Evolutionary conservation across 1,140 invertebrate genomes (phyloP).

Genomic region (Macrobrachium rosenbergii): DNA sequence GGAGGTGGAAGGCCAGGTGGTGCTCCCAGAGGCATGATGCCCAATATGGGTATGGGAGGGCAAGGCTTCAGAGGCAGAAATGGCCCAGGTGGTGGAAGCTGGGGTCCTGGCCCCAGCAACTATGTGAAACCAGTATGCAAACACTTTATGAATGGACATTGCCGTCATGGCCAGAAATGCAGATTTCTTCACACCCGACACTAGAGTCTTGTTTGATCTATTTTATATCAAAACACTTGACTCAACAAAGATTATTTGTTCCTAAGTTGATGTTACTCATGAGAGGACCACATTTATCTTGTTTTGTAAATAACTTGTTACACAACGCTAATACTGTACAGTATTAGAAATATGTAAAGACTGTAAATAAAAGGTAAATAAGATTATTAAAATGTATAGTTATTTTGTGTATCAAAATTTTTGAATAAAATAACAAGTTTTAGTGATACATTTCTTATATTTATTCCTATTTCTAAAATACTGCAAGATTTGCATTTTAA

Average conservation of each 20-base stretch:
- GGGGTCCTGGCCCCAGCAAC: slow-evolving; percentile 9
- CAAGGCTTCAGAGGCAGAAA: neutral
- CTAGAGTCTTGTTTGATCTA: neutral
- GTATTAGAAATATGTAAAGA: neutral
- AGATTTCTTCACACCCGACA: slow-evolving; percentile 45
- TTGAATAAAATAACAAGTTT: slow-evolving; percentile 45
- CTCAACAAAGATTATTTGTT: neutral
- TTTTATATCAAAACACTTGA: neutral
- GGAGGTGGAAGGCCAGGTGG: slow-evolving; percentile 31
- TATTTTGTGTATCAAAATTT: slow-evolving; percentile 55
- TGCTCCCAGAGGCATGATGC: slow-evolving; percentile 55
- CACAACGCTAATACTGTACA: neutral
- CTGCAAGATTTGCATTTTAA: too few species aligned
- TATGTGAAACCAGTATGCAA: slow-evolving; percentile 30
- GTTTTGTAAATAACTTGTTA: neutral
- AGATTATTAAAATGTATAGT: slow-evolving; percentile 42
- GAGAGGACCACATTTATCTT: neutral
- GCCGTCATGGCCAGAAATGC: slow-evolving; percentile 47
- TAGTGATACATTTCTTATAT: neutral
- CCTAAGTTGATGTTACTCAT: too few species aligned
- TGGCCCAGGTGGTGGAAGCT: slow-evolving; percentile 30
- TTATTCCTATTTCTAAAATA: too few species aligned
- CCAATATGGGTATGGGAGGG: slow-evolving; percentile 37
- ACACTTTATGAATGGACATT: slow-evolving; percentile 54
- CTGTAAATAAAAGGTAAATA: slow-evolving; percentile 1